A percentile compares a stretch with the other conserved stretches of the same genome.
Conservation (phyloP, 2,797 vertebrate genomes). For the Sitta carolinensis region DNA sequence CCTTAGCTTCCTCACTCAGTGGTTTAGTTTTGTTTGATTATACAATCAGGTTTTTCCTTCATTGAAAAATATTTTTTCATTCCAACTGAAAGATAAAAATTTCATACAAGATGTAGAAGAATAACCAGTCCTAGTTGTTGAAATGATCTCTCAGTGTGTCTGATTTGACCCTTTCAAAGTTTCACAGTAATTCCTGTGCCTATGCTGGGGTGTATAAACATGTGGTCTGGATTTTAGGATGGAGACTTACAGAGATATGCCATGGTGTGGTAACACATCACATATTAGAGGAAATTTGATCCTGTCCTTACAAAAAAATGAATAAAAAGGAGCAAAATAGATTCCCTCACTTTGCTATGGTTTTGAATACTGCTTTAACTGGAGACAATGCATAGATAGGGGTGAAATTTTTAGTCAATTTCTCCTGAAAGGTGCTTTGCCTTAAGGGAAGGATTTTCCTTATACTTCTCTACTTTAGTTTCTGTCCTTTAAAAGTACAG, state of each 20-base stretch:
- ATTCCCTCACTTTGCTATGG: neutral
- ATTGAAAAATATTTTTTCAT: neutral
- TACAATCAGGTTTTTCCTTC: neutral
- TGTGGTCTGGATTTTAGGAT: neutral
- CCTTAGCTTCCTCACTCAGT: neutral
- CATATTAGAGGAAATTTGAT: neutral
- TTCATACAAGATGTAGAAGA: neutral
- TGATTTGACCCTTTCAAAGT: neutral
- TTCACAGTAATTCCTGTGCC: neutral
- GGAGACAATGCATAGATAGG: neutral
- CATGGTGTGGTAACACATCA: rapidly evolving
- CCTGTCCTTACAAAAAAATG: neutral
- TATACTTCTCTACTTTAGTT: neutral
- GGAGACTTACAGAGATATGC: neutral
- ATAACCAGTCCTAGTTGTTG: neutral
- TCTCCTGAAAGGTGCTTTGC: neutral
- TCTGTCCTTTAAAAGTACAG: neutral
- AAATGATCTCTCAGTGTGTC: rapidly evolving
- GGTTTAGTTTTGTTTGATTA: neutral
- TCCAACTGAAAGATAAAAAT: neutral
- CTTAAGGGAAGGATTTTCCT: neutral
- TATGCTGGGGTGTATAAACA: neutral
- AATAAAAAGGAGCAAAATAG: neutral
- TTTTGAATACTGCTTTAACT: neutral
- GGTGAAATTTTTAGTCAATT: neutral